Percentiles rank a stretch among this genome's conserved stretches.
phyloP scores from a whole-genome alignment of 2,797 vertebrate species.

The Pelodytes ibericus region DNA sequence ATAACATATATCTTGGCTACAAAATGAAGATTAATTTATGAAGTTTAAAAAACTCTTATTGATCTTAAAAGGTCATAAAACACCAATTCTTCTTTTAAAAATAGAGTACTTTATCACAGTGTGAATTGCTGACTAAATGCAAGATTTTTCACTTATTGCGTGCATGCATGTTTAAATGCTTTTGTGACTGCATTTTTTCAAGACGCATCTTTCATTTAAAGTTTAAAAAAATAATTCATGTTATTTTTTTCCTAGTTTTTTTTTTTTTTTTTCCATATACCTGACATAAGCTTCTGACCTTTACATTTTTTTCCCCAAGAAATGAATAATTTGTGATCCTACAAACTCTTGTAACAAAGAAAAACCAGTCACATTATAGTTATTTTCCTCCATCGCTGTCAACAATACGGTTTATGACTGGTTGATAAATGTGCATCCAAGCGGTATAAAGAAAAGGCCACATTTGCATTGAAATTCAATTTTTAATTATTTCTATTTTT shows the following conservation, averaged over 20 bases:
- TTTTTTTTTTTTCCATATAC: slow-evolving; percentile 24
- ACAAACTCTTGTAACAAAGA: slow-evolving; percentile 66
- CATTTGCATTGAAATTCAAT: slow-evolving; percentile 79
- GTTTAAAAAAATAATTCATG: neutral
- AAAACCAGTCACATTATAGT: slow-evolving; percentile 57
- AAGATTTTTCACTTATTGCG: neutral
- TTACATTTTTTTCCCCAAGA: slow-evolving; percentile 58
- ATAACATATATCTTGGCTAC: slow-evolving; percentile 1
- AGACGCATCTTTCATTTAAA: neutral
- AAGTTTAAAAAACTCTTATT: slow-evolving; percentile 2
- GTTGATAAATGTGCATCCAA: slow-evolving; percentile 70
- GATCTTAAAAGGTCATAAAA: neutral
- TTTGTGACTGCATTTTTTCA: neutral
- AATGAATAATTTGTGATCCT: slow-evolving; percentile 64
- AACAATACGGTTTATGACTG: slow-evolving; percentile 60
- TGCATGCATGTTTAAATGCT: neutral
- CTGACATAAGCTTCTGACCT: slow-evolving; percentile 61
- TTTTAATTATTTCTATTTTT: slow-evolving; percentile 74
- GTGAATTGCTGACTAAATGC: neutral
- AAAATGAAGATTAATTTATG: slow-evolving; percentile 3
- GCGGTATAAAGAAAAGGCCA: slow-evolving; percentile 75
- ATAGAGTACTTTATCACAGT: neutral
- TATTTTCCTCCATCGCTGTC: slow-evolving; percentile 64
- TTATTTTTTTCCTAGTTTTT: neutral
- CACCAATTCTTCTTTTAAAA: neutral